These are phyloP conservation scores for Sylvietta virens DNA, from an alignment of 2,113 vertebrate genomes.

Conservation along the genomic window DNA sequence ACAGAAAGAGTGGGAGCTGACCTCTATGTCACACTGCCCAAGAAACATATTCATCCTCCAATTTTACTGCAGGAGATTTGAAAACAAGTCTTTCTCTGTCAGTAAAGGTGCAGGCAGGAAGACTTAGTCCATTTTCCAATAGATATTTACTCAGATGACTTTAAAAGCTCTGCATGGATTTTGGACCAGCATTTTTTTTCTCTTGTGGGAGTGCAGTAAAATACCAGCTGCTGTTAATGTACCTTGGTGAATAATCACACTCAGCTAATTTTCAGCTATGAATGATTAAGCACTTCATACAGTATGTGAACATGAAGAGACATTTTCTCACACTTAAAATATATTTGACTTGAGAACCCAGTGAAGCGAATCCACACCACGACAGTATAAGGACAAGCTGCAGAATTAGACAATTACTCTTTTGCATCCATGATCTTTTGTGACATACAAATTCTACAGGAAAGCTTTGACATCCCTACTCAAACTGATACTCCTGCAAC, in stretches of 20 bases:
- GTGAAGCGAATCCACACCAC: background rate
- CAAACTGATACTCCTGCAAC: background rate
- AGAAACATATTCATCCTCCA: background rate
- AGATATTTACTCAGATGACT: background rate
- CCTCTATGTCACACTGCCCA: background rate
- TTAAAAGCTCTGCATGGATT: background rate
- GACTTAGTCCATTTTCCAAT: background rate
- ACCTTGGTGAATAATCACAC: constrained; percentile 60
- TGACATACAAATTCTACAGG: background rate
- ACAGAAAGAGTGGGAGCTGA: background rate
- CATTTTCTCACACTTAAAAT: constrained; percentile 39
- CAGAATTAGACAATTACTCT: background rate
- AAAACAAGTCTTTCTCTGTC: background rate
- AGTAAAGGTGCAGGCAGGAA: background rate
- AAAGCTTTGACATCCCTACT: background rate
- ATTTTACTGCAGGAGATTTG: background rate
- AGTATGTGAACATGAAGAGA: constrained; percentile 38
- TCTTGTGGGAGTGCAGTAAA: constrained; percentile 30
- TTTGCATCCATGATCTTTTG: background rate
- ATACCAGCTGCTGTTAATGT: constrained; percentile 54
- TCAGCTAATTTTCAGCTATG: constrained; percentile 55
- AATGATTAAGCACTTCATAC: constrained; percentile 59
- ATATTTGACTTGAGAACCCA: constrained; percentile 40
- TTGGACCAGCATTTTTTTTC: background rate
- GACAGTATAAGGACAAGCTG: background rate